Conservation (phyloP, 2,888 invertebrate genomes). For the Acrobasis suavella region DNA sequence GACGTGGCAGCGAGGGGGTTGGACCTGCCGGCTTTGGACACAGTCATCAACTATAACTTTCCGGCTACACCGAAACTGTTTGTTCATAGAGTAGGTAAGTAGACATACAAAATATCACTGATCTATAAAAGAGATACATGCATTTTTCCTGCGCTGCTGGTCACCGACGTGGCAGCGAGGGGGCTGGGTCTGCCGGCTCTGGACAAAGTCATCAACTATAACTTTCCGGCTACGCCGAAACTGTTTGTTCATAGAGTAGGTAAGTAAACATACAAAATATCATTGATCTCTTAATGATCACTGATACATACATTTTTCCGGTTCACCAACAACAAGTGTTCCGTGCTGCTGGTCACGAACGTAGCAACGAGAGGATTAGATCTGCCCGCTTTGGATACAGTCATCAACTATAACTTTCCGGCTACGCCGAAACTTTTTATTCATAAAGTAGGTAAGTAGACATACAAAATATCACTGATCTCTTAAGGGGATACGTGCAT, state of each 20-base stretch:
- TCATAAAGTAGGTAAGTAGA: conserved; percentile 95
- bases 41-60: conserved; percentile 98
- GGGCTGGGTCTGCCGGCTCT: conserved; percentile 98
- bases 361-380: conserved; percentile 99
- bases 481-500: no score
- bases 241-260: conserved; percentile 99
- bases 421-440: conserved; percentile 98
- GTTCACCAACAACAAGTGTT: conserved; percentile 90
- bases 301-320: no score
- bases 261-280: no score
- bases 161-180: conserved; percentile 98
- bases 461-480: no score
- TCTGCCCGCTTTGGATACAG: conserved; percentile 96
- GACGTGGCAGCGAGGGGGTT: conserved; percentile 99
- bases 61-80: conserved; percentile 98
- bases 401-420: conserved; percentile 98
- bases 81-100: conserved; percentile 97
- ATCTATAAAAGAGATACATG: no score
- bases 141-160: conserved; percentile 93
- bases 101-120: no score
- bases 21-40: conserved; percentile 97
- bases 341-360: conserved; percentile 96
- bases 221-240: conserved; percentile 98
- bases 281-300: no score
- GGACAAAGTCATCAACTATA: conserved; percentile 97